Conservation (phyloP, 2,797 vertebrate genomes). For the Aulostomus chinensis region DNA sequence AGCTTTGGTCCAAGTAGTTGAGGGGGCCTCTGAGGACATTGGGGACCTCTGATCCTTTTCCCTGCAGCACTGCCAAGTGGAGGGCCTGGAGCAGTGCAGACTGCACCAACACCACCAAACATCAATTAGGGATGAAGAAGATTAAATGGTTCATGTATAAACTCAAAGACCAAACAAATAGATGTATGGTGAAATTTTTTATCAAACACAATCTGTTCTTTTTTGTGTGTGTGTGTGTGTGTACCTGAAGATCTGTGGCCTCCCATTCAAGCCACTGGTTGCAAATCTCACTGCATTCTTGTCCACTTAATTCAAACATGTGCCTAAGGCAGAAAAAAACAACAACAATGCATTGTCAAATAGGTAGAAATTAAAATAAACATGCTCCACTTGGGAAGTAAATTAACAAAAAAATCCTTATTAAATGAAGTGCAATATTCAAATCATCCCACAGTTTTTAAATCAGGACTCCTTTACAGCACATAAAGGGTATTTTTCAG, state of each 20-base stretch:
- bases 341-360: background rate
- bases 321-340: slow-evolving; percentile 75
- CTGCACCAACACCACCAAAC: slow-evolving; percentile 62
- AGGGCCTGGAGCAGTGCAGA: slow-evolving; percentile 81
- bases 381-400: no score
- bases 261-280: slow-evolving; percentile 95
- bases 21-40: slow-evolving; percentile 72
- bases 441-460: no score
- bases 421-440: no score
- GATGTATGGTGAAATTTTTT: no score
- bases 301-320: slow-evolving; percentile 83
- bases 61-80: slow-evolving; percentile 82
- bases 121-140: slow-evolving; percentile 14
- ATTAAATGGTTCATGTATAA: slow-evolving; percentile 4
- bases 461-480: no score
- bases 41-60: slow-evolving; percentile 79
- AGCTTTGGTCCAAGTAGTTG: slow-evolving; percentile 81
- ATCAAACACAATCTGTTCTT: no score
- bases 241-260: slow-evolving; percentile 87
- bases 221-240: no score
- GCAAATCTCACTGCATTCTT: slow-evolving; percentile 75
- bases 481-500: no score
- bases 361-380: background rate
- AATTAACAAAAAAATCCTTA: no score
- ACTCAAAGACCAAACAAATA: background rate